phyloP scores from a whole-genome alignment of 2,888 invertebrate species.

The Xylota segnis region DNA sequence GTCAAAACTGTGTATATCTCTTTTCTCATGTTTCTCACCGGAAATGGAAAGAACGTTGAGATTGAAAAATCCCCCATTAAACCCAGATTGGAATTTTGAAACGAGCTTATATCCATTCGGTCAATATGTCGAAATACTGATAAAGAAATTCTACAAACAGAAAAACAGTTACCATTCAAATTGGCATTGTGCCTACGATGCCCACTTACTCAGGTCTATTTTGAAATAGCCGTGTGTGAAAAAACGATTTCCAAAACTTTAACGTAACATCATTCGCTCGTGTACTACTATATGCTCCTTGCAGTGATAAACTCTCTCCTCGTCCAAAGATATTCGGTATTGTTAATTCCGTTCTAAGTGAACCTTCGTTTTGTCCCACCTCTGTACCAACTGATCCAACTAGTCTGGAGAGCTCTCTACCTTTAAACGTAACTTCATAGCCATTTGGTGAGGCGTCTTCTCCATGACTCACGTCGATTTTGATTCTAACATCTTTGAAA shows the following conservation, averaged over 20 bases:
- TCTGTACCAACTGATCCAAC: conserved; percentile 94
- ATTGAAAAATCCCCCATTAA: conserved; percentile 91
- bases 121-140: conserved; percentile 89
- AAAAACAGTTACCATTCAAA: conserved; percentile 1
- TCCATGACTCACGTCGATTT: conserved; percentile 94
- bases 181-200: neutral
- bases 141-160: conserved; percentile 87
- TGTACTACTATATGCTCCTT: conserved; percentile 94
- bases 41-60: conserved; percentile 85
- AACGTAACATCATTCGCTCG: conserved; percentile 92
- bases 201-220: conserved; percentile 88
- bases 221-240: conserved; percentile 87
- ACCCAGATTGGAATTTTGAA: conserved; percentile 91
- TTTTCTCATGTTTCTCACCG: conserved; percentile 77
- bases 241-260: conserved; percentile 93
- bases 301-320: conserved; percentile 92
- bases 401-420: conserved; percentile 92
- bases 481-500: conserved; percentile 93
- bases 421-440: conserved; percentile 93
- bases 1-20: neutral
- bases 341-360: conserved; percentile 88
- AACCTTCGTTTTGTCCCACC: conserved; percentile 96
- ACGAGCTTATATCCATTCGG: conserved; percentile 86
- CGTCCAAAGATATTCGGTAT: conserved; percentile 94
- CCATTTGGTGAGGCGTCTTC: conserved; percentile 91